These are phyloP conservation scores for Heterodera carotae DNA, from an alignment of 1,140 invertebrate genomes.

Conservation along the genomic window DNA sequence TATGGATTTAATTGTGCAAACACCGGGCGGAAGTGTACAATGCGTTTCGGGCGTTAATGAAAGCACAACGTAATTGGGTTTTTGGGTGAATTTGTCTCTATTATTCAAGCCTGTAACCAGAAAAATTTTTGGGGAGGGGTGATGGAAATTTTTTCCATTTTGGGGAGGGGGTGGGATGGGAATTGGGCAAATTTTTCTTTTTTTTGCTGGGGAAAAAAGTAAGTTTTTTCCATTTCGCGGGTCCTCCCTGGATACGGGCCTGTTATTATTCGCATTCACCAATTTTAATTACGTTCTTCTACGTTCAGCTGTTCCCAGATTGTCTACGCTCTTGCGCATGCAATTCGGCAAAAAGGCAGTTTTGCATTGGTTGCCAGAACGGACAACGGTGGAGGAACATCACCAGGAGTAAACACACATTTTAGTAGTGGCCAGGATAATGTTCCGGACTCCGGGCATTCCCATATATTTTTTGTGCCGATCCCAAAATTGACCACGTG, in stretches of 20 bases:
- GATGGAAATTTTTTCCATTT: too few relatives aligned
- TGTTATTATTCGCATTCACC: neutral
- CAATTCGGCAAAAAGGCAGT: slow-evolving; percentile 47
- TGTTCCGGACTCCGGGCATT: too few relatives aligned
- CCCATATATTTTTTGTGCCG: too few relatives aligned
- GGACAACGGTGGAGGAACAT: slow-evolving; percentile 3
- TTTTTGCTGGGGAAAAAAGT: too few relatives aligned
- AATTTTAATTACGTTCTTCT: neutral
- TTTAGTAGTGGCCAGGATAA: neutral
- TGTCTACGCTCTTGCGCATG: slow-evolving; percentile 50
- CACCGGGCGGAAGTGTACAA: slow-evolving; percentile 25
- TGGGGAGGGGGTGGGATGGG: neutral
- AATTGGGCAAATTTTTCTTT: neutral
- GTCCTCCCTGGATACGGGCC: too few relatives aligned
- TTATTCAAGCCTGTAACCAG: too few relatives aligned
- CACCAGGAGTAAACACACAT: slow-evolving; percentile 15
- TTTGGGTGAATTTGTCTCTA: too few relatives aligned
- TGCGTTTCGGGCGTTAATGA: slow-evolving; percentile 41
- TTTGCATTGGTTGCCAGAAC: slow-evolving; percentile 40
- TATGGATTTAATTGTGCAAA: slow-evolving; percentile 30
- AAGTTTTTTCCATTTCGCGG: too few relatives aligned
- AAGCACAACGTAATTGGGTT: slow-evolving; percentile 29
- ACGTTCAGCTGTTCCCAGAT: slow-evolving; percentile 37
- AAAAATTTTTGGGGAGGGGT: too few relatives aligned
- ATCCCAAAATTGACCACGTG: too few relatives aligned